Conservation (phyloP, 2,797 vertebrate species). For the Diglossa cyanea region DNA sequence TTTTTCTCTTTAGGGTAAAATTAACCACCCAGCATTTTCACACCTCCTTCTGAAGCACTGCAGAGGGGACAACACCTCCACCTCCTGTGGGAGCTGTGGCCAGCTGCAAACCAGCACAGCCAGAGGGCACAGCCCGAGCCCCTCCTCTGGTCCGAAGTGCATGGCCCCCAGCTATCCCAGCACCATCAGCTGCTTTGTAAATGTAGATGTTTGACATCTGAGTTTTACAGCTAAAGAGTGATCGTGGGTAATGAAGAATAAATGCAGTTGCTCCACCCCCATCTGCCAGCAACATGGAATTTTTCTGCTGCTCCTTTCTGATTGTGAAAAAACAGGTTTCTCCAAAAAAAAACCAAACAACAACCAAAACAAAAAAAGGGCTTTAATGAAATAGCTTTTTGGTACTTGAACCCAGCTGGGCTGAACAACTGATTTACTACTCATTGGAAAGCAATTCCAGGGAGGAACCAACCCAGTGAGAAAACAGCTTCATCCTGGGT, state of each 20-base stretch:
- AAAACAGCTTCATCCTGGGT: not conserved
- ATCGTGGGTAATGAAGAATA: not conserved
- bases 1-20: constrained; percentile 10
- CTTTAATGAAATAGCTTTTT: not conserved
- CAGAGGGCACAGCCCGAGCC: not conserved
- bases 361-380: not conserved
- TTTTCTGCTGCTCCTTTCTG: not conserved
- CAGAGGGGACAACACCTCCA: not conserved
- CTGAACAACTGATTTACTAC: not conserved
- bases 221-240: not conserved
- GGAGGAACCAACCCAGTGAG: not conserved
- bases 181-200: not conserved
- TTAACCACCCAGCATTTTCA: not conserved
- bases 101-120: not conserved
- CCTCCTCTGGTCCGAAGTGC: not conserved
- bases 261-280: not conserved
- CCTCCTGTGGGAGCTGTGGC: not conserved
- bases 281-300: not conserved
- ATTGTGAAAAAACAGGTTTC: not conserved
- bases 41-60: not conserved
- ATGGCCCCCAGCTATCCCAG: not conserved
- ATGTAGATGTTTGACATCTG: not conserved
- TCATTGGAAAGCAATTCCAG: not conserved
- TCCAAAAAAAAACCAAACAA: not conserved
- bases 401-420: not conserved